Base-by-base conservation (phyloP, 64 coral and sea anemone species). In the Actinia tenebrosa region DNA sequence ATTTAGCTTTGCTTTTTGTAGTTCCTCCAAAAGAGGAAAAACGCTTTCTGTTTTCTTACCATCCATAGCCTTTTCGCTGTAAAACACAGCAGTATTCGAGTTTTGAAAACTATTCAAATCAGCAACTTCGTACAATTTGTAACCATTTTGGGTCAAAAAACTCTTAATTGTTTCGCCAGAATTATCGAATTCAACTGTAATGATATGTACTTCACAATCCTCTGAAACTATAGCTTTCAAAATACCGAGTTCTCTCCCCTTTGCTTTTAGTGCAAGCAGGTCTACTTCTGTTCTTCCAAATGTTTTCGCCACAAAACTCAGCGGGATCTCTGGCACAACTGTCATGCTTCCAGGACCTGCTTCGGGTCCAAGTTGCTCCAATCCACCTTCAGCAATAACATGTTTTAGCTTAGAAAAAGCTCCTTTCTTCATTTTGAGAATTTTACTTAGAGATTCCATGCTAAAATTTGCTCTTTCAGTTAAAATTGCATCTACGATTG, bases 161-260 rank as follows among this genome's bases (percentile, higher is more conserved):
- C 11, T 42, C 3, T 10, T 42, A 26, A 75, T 75, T 15, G 10
- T 42, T 42, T 75, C 69, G n/a, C 27, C 69, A 30, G 13, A 75
- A 75, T 30, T 42, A 9, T 26, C 69, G 25, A 75, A 26, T 27
- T 14, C 8, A 10, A 75, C 10, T 42, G 37, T 27, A 85, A 85
- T 85, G 16, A 85, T 16, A 20, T 85, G 54, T 61, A 85, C 42
- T 85, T 61, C 20, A 63, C 53, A 64, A 22, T 27, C 30, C 8
- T 85, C 83, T 61, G 26, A 85, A 44, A 64, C 44, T 59, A 60
- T 58, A 10, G 60, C 56, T 64, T 85, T 85, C 53, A 85, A 85
- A 18, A 85, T 85, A 0, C 54, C 55, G 10, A 53, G 25, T 42
- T 85, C 83, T 42, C 26, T 85, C 27, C 83, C 83, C 13, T 61